Evolutionary conservation across 1,140 invertebrate species (phyloP).

Genomic region (Atta texana): DNA sequence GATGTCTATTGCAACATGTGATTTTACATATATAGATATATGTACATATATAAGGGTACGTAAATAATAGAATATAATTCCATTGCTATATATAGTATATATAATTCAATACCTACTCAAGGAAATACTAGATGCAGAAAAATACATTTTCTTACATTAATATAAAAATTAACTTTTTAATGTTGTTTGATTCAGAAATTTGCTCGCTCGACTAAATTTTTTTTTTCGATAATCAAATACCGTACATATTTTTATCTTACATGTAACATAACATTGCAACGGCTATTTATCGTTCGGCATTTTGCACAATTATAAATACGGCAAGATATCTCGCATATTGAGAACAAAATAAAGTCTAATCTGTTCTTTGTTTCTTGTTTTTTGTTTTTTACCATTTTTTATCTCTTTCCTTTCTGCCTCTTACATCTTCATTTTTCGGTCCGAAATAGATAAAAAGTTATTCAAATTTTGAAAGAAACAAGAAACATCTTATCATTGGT

Average conservation of each 20-base stretch:
- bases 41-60: not conserved
- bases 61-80: constrained; percentile 44
- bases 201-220: constrained; percentile 35
- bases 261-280: not conserved
- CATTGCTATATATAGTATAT: constrained; percentile 6
- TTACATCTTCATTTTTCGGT: too few species aligned
- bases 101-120: constrained; percentile 33
- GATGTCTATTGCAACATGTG: constrained; percentile 53
- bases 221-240: not conserved
- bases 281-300: not conserved
- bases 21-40: constrained; percentile 23
- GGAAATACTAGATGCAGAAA: constrained; percentile 53
- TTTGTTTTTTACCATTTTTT: too few species aligned
- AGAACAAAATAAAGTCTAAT: too few species aligned
- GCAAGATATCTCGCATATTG: constrained; percentile 3
- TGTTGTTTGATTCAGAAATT: constrained; percentile 49
- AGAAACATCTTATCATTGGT: too few species aligned
- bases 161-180: constrained; percentile 39
- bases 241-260: not conserved
- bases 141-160: constrained; percentile 58
- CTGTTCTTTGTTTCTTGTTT: too few species aligned
- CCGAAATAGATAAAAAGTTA: too few species aligned
- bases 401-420: too few species aligned
- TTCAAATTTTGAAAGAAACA: too few species aligned
- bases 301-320: constrained; percentile 32